A percentile compares a stretch with the other conserved stretches of the same genome.
Conservation (phyloP, 2,113 vertebrate genomes). For the Trachemys scripta region DNA sequence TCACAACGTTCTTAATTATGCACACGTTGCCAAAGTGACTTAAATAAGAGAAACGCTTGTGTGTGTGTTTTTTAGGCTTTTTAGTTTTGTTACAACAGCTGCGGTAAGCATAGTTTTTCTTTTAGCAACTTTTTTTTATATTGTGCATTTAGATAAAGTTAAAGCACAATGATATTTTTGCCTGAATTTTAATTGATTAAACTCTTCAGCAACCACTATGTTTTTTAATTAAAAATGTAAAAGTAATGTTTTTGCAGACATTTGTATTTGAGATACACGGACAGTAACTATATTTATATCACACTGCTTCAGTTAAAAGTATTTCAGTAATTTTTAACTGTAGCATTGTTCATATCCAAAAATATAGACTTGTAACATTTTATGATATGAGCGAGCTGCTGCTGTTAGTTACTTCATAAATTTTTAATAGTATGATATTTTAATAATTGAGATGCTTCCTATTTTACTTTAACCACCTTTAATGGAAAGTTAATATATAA, state of each 20-base stretch:
- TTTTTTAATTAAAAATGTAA: background rate
- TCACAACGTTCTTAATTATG: constrained; percentile 7
- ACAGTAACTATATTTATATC: background rate
- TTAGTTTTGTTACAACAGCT: background rate
- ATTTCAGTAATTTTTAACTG: background rate
- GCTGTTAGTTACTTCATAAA: background rate
- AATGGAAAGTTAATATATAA: background rate
- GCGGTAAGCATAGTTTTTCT: background rate
- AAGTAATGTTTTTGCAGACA: background rate
- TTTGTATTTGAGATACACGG: background rate
- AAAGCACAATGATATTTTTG: background rate
- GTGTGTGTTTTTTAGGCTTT: background rate
- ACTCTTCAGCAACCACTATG: background rate
- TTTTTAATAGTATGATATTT: background rate
- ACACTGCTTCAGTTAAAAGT: background rate
- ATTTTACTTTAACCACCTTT: background rate
- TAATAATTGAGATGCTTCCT: background rate
- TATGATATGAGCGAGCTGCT: background rate
- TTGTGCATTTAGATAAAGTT: background rate
- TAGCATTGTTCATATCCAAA: background rate
- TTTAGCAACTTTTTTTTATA: background rate
- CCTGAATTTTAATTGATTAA: background rate
- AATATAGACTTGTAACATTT: background rate
- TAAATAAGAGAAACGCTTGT: constrained; percentile 36
- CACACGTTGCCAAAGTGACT: constrained; percentile 32